Conservation (phyloP, 1,140 invertebrate genomes). For the Drosophila biarmipes region DNA sequence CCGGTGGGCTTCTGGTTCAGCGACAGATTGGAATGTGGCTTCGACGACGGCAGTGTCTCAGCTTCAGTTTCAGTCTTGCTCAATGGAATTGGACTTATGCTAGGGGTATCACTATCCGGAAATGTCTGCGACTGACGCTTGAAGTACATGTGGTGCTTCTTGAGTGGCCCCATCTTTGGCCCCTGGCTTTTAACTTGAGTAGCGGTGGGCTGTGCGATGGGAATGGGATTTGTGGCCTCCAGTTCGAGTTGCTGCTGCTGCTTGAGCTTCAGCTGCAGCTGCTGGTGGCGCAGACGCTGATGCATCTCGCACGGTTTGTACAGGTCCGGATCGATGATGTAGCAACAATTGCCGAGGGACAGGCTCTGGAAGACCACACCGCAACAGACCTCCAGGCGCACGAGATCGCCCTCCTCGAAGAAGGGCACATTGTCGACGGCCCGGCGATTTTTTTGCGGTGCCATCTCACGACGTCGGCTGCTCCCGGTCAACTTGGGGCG, state of each 20-base stretch:
- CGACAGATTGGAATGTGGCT: slow-evolving; percentile 59
- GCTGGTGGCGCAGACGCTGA: slow-evolving; percentile 37
- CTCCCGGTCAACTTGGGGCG: slow-evolving; percentile 49
- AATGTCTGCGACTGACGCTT: slow-evolving; percentile 82
- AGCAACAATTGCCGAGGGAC: slow-evolving; percentile 53
- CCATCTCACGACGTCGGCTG: slow-evolving; percentile 60
- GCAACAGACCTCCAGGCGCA: slow-evolving; percentile 72
- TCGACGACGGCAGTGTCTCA: slow-evolving; percentile 8
- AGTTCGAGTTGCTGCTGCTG: slow-evolving; percentile 17
- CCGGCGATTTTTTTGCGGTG: slow-evolving; percentile 61
- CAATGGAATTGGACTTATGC: slow-evolving; percentile 75
- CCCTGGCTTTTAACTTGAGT: slow-evolving; percentile 34
- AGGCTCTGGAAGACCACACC: slow-evolving; percentile 74
- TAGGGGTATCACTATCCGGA: slow-evolving; percentile 75
- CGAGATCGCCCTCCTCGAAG: slow-evolving; percentile 70
- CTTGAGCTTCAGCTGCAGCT: slow-evolving; percentile 29
- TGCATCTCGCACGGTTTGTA: slow-evolving; percentile 76
- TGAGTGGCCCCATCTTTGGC: slow-evolving; percentile 63
- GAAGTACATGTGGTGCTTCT: slow-evolving; percentile 82
- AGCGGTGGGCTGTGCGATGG: neutral
- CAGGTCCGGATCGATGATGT: slow-evolving; percentile 70
- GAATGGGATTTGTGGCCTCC: neutral
- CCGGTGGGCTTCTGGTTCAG: slow-evolving; percentile 49
- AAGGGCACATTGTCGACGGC: slow-evolving; percentile 67
- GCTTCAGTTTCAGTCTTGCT: slow-evolving; percentile 70